Evolutionary conservation across 2,113 vertebrate genomes (phyloP).

Genomic region (Siphamia tubifer): DNA sequence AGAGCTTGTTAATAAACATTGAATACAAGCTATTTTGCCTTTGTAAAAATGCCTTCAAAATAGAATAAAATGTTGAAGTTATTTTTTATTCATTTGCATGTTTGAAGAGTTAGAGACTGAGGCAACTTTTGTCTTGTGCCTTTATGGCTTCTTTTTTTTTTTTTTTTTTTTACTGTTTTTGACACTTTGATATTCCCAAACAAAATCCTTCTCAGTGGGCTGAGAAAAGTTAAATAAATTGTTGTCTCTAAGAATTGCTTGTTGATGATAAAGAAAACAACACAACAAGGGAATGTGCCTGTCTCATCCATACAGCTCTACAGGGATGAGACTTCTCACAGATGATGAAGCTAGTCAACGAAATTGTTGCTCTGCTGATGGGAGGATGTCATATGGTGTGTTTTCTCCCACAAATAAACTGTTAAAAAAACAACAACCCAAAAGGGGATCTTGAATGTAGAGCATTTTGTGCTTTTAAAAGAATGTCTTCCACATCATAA

Average conservation of each 20-base stretch:
- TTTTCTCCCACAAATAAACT: not conserved
- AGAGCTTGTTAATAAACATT: slow-evolving; percentile 73
- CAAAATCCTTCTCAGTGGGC: slow-evolving; percentile 23
- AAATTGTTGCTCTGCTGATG: not conserved
- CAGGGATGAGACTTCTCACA: slow-evolving; percentile 32
- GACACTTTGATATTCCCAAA: slow-evolving; percentile 37
- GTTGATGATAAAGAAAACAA: slow-evolving; percentile 46
- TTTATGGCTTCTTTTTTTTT: slow-evolving; percentile 15
- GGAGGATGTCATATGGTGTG: slow-evolving; percentile 1
- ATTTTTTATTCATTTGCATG: slow-evolving; percentile 8
- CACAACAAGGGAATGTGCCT: slow-evolving; percentile 14
- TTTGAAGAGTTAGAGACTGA: slow-evolving; percentile 32
- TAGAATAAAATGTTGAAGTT: slow-evolving; percentile 6
- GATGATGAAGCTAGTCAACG: slow-evolving; percentile 46
- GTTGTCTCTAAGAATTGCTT: slow-evolving; percentile 30
- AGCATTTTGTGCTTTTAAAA: not conserved
- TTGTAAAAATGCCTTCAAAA: slow-evolving; percentile 25
- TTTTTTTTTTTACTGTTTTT: too few relatives aligned
- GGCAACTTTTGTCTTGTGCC: not conserved
- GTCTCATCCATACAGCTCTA: slow-evolving; percentile 14
- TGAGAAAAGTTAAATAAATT: slow-evolving; percentile 35
- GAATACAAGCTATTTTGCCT: slow-evolving; percentile 29
- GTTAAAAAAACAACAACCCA: not conserved
- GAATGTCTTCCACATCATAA: not conserved
- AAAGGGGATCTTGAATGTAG: not conserved